Conservation (phyloP, 2,797 vertebrate genomes). For the Percopsis omiscomaycus region DNA sequence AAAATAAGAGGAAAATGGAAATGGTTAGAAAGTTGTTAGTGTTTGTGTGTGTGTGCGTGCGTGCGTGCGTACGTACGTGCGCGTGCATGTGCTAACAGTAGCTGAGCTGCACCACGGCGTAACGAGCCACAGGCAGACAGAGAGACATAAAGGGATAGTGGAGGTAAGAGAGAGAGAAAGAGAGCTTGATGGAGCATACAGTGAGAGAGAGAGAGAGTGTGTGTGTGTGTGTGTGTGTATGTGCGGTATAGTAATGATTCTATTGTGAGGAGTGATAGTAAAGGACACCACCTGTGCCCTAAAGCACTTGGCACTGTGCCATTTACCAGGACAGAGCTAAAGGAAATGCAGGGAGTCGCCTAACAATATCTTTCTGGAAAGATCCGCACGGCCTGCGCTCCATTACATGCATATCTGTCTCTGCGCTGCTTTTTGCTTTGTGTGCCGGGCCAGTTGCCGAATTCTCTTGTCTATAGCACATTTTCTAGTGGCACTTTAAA, state of each 20-base stretch:
- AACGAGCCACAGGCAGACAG: constrained; percentile 20
- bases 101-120: not conserved
- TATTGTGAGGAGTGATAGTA: constrained; percentile 35
- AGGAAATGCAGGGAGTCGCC: constrained; percentile 5
- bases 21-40: not conserved
- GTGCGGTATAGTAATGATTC: constrained; percentile 56
- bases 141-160: constrained; percentile 3
- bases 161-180: constrained; percentile 26
- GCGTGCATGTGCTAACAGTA: not conserved
- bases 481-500: not conserved
- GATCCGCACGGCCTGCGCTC: constrained; percentile 16
- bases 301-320: constrained; percentile 25
- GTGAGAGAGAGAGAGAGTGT: constrained; percentile 24
- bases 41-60: not conserved
- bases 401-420: constrained; percentile 23
- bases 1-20: not conserved
- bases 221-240: constrained; percentile 33
- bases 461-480: not conserved
- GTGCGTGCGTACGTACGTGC: not conserved
- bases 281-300: constrained; percentile 38
- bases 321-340: not conserved
- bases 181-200: constrained; percentile 60
- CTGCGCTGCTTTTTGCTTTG: not conserved
- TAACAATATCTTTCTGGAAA: constrained; percentile 20
- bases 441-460: not conserved